Evolutionary conservation across 2,797 vertebrate species (phyloP).

Genomic region (Gorsachius magnificus): DNA sequence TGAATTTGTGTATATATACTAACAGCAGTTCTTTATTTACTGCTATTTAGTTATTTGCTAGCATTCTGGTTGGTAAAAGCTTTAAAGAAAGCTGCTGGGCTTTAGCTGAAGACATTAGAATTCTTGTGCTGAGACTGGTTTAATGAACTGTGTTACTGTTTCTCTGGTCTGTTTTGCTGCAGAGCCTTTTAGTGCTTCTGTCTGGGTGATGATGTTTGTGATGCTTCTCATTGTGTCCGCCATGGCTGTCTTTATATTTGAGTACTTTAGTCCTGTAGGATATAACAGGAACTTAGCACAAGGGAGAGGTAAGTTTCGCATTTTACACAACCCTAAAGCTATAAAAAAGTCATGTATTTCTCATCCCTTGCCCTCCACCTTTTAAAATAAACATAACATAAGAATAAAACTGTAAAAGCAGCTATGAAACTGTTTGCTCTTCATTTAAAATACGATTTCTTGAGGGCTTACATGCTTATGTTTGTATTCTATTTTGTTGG

Average conservation of each 20-base stretch:
- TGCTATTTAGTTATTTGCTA: neutral
- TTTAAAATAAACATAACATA: neutral
- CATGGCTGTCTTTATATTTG: constrained; percentile 97
- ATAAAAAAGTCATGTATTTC: neutral
- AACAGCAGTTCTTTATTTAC: neutral
- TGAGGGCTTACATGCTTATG: neutral
- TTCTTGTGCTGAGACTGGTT: neutral
- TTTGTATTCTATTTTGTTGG: neutral
- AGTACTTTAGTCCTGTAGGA: constrained; percentile 97
- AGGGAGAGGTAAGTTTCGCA: constrained; percentile 87
- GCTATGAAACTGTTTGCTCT: neutral
- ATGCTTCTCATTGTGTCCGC: constrained; percentile 97
- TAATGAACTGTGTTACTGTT: neutral
- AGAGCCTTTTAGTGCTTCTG: constrained; percentile 99
- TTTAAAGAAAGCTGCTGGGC: neutral
- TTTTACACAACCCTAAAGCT: neutral
- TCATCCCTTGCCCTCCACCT: neutral
- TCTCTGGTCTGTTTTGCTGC: constrained; percentile 41
- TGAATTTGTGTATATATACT: neutral
- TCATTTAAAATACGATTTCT: neutral
- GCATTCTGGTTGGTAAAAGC: neutral
- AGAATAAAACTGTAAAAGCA: neutral
- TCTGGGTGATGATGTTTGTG: constrained; percentile 99
- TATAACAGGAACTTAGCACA: constrained; percentile 96
- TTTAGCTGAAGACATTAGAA: neutral